Percentiles rank a stretch among this genome's conserved stretches.
phyloP scores from a whole-genome alignment of 2,113 vertebrate genomes.

The Pan troglodytes region NHGRI_mPanTro3-v2.1_pri NC_072402.2:4995001-4995500 shows the following conservation, averaged over 20 bases:
- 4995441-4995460: rapidly evolving
- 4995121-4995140: not conserved
- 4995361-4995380: rapidly evolving
- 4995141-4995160: not conserved
- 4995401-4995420: rapidly evolving
- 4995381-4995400: rapidly evolving
- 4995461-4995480: rapidly evolving
- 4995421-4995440: rapidly evolving
- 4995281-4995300: not conserved
- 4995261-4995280: rapidly evolving
- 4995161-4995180: not conserved
- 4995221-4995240: not conserved
- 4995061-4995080: not conserved
- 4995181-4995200: not conserved
- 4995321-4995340: rapidly evolving
- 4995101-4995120: not conserved
- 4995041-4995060: not conserved
- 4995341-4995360: not conserved
- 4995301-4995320: rapidly evolving
- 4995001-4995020: not conserved
- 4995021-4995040: not conserved
- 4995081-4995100: not conserved
- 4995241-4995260: not conserved
- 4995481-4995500: not conserved
- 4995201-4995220: not conserved